Percentiles rank a stretch among this genome's conserved stretches.
These are phyloP conservation scores for Loriculus beryllinus DNA, from an alignment of 2,797 vertebrate species.

Conservation along the genomic window DNA sequence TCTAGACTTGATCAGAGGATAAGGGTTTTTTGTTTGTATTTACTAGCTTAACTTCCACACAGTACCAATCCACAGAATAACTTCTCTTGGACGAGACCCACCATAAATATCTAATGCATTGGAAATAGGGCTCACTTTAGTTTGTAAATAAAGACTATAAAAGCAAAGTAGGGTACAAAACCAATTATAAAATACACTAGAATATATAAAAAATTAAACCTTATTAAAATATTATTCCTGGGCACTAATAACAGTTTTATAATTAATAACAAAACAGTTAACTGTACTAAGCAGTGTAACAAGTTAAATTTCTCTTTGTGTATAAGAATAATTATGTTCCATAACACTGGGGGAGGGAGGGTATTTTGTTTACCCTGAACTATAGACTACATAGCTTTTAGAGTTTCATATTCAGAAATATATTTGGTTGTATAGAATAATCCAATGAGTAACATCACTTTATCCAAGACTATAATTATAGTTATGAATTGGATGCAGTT, in stretches of 20 bases:
- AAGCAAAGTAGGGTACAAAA: constrained; percentile 20
- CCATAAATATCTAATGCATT: background rate
- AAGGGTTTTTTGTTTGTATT: background rate
- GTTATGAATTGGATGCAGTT: background rate
- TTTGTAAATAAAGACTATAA: constrained; percentile 27
- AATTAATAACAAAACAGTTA: constrained; percentile 71
- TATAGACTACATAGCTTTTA: constrained; percentile 41
- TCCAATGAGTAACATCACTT: background rate
- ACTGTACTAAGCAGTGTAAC: constrained; percentile 51
- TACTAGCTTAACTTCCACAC: background rate
- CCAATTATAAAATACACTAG: constrained; percentile 40
- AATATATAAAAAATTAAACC: constrained; percentile 55
- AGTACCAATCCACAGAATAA: background rate
- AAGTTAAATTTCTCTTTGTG: constrained; percentile 68
- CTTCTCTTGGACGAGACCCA: background rate
- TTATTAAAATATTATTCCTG: constrained; percentile 68
- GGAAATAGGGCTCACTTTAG: background rate
- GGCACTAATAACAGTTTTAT: constrained; percentile 52
- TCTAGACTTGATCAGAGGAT: background rate
- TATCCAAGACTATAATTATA: background rate
- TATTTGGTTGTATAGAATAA: constrained; percentile 24
- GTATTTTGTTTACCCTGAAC: constrained; percentile 1
- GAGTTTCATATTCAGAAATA: constrained; percentile 23
- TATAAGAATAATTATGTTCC: constrained; percentile 52
- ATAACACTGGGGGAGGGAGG: background rate